Conservation (phyloP, 2,888 invertebrate genomes). For the Rhorus exstirpatorius region DNA sequence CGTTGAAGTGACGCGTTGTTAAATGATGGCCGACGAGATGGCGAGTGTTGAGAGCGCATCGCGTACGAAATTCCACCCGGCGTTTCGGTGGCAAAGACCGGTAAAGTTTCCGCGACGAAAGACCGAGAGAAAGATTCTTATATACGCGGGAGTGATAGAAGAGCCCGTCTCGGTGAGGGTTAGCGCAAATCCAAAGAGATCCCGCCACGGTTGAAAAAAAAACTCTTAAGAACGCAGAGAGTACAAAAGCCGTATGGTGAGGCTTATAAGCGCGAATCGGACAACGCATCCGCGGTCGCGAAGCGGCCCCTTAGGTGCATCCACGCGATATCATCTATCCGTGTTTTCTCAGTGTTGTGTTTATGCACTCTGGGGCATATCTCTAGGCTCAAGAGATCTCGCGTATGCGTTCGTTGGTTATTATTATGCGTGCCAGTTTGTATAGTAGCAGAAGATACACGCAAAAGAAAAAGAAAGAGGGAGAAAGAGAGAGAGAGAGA, state of each 20-base stretch:
- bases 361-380: constrained; percentile 81
- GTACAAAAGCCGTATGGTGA: constrained; percentile 79
- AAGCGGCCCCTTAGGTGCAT: constrained; percentile 82
- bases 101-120: constrained; percentile 18
- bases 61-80: constrained; percentile 37
- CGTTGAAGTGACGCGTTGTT: constrained; percentile 28
- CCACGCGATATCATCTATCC: constrained; percentile 84
- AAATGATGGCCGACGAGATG: constrained; percentile 35
- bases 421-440: constrained; percentile 59
- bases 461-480: not conserved
- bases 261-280: constrained; percentile 79
- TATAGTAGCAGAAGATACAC: constrained; percentile 21
- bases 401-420: constrained; percentile 49
- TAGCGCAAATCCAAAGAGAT: constrained; percentile 42
- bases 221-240: constrained; percentile 68
- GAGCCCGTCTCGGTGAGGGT: constrained; percentile 43
- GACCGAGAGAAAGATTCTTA: constrained; percentile 52
- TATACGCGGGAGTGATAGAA: constrained; percentile 47
- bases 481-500: not conserved
- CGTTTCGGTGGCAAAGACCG: constrained; percentile 54
- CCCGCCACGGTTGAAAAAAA: constrained; percentile 36
- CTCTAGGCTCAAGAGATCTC: constrained; percentile 68
- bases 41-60: not conserved
- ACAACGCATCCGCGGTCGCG: constrained; percentile 78
- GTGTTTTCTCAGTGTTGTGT: constrained; percentile 83